Evolutionary conservation across 2,797 vertebrate genomes (phyloP).

Genomic region (Heteromormyrus szaboi): DNA sequence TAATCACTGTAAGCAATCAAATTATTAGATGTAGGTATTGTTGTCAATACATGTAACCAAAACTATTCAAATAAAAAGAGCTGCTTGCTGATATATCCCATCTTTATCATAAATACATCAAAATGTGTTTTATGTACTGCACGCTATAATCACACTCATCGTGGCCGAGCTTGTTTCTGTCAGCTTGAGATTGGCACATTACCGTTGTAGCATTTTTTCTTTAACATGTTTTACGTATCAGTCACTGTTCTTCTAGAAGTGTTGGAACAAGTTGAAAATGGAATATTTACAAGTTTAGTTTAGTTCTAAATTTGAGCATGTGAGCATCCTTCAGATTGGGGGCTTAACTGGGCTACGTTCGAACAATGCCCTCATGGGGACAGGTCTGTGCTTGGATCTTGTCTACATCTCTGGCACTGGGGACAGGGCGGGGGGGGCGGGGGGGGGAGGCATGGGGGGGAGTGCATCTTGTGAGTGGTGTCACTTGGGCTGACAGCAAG

Average conservation of each 20-base stretch:
- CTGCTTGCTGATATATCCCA: background rate
- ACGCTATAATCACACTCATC: background rate
- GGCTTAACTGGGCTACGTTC: background rate
- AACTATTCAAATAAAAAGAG: background rate
- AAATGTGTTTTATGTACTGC: background rate
- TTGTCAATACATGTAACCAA: background rate
- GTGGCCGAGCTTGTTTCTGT: background rate
- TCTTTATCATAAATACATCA: background rate
- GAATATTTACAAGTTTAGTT: background rate
- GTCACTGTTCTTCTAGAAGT: background rate
- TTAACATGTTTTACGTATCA: background rate
- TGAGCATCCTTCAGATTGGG: background rate
- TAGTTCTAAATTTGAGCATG: background rate
- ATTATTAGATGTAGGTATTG: background rate
- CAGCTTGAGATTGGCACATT: background rate
- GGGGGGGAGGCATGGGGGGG: background rate
- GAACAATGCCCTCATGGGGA: background rate
- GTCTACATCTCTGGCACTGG: background rate
- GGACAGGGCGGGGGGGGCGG: background rate
- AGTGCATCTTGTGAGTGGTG: slow-evolving; percentile 25
- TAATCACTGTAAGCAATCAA: background rate
- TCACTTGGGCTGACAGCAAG: slow-evolving; percentile 50
- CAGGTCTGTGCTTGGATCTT: background rate
- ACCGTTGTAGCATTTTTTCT: background rate
- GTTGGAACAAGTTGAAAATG: background rate